Conservation (phyloP, 2,113 vertebrate genomes). For the Rhabdomys dilectus region DNA sequence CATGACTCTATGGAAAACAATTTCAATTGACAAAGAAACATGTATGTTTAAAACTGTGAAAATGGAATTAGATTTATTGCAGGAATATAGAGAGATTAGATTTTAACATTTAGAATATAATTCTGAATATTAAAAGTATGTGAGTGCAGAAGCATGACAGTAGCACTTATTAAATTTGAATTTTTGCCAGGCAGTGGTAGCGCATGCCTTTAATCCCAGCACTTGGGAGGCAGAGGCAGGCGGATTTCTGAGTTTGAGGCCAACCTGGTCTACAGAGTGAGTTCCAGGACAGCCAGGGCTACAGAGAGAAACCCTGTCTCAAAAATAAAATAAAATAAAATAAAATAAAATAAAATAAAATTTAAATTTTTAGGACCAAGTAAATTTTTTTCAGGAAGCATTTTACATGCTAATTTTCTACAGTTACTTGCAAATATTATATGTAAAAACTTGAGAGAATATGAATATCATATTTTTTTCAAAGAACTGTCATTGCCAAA, state of each 20-base stretch:
- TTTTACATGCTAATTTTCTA: not conserved
- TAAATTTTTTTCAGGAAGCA: not conserved
- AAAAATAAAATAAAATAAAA: no score
- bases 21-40: not conserved
- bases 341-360: not conserved
- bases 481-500: not conserved
- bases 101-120: not conserved
- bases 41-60: not conserved
- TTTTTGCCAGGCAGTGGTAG: not conserved
- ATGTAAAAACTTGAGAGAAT: not conserved
- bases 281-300: no score
- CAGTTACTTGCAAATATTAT: not conserved
- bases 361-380: not conserved
- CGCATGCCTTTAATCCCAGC: no score
- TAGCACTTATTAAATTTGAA: not conserved
- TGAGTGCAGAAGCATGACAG: not conserved
- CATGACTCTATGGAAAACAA: not conserved
- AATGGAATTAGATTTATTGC: not conserved
- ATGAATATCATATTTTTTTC: not conserved
- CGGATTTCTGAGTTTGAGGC: no score
- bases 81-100: not conserved
- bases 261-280: no score
- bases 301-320: no score
- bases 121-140: not conserved
- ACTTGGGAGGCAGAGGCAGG: no score